Percentiles rank a stretch among this genome's conserved stretches.
Conservation (phyloP, 2,797 vertebrate species). For the Steatocranus sp. region DNA sequence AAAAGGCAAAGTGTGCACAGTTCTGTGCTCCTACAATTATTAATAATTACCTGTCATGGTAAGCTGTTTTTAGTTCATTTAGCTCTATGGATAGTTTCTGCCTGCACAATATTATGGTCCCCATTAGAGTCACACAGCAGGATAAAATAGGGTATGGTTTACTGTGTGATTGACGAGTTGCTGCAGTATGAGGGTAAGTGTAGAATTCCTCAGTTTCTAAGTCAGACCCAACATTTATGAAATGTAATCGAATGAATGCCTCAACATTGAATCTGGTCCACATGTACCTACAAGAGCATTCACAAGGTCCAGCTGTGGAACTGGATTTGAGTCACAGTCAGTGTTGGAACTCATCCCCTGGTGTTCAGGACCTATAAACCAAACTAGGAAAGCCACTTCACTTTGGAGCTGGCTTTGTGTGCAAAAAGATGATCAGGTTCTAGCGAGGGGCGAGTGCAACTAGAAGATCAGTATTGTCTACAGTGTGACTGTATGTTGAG, state of each 20-base stretch:
- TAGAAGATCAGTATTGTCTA: not conserved
- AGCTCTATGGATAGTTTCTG: not conserved
- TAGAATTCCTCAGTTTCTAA: not conserved
- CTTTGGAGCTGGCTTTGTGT: not conserved
- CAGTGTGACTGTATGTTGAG: not conserved
- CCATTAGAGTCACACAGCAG: not conserved
- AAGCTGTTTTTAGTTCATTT: not conserved
- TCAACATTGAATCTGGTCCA: not conserved
- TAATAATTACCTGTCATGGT: not conserved
- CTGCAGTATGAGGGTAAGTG: not conserved
- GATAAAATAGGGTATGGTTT: not conserved
- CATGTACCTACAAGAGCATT: not conserved
- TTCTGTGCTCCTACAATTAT: not conserved
- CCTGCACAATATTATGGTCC: not conserved
- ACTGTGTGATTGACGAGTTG: not conserved
- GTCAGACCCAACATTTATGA: not conserved
- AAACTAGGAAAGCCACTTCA: not conserved
- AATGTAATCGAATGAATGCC: not conserved
- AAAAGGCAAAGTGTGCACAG: not conserved
- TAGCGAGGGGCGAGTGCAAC: rapidly evolving
- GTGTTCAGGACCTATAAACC: not conserved
- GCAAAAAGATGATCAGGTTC: not conserved
- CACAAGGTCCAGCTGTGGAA: not conserved
- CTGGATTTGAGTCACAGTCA: not conserved
- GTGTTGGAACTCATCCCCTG: not conserved